A percentile compares a stretch with the other conserved stretches of the same genome.
Evolutionary conservation across 2,113 vertebrate genomes (phyloP).

Genomic region (Echinops telfairi): DNA sequence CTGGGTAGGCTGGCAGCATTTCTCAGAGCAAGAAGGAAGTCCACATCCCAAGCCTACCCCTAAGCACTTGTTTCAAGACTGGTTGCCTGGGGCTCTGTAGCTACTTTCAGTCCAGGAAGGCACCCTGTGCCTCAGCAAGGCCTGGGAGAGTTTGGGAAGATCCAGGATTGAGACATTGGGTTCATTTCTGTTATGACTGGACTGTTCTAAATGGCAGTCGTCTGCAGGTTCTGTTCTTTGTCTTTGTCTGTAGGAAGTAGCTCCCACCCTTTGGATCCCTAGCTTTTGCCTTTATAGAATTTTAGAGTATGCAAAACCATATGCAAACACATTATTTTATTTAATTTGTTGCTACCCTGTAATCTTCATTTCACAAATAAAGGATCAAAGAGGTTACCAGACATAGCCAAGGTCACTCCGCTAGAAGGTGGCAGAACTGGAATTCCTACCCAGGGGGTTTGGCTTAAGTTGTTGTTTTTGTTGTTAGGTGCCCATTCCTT

Average conservation of each 20-base stretch:
- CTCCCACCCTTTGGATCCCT: neutral
- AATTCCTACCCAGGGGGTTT: neutral
- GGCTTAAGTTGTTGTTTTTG: neutral
- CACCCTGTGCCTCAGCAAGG: neutral
- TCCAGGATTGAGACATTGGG: neutral
- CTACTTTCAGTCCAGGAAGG: neutral
- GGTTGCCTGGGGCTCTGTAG: neutral
- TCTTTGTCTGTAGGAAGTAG: neutral
- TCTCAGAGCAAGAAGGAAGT: neutral
- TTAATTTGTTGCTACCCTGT: neutral
- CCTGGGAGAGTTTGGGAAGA: neutral
- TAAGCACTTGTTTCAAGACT: neutral
- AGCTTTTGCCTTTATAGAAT: neutral
- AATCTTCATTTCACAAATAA: slow-evolving; percentile 3
- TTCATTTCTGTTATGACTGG: neutral
- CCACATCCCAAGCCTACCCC: neutral
- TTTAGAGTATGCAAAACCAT: neutral
- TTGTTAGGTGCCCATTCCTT: no score
- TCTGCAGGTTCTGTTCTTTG: neutral
- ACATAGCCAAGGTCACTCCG: slow-evolving; percentile 4
- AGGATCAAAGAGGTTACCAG: neutral
- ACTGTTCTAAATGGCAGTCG: neutral
- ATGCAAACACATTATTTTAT: neutral
- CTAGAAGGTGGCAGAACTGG: neutral
- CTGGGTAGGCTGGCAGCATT: neutral